These are phyloP conservation scores for Scotopteryx bipunctaria DNA, from an alignment of 2,888 invertebrate species.

Conservation along the genomic window DNA sequence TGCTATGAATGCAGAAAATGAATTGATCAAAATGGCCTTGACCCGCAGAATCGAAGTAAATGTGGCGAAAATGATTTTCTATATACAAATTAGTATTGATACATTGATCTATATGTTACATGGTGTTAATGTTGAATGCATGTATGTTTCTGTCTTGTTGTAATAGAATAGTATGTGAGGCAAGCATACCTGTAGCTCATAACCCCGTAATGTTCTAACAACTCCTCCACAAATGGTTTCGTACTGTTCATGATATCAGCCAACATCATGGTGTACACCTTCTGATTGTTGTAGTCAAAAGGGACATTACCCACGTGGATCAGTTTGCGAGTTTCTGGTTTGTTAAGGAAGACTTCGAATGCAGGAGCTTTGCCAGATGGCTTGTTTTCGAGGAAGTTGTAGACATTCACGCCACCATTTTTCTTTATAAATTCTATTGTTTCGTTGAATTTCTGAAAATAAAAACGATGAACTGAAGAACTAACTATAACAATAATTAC, in stretches of 20 bases:
- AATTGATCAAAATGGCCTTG: no score
- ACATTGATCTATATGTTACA: no score
- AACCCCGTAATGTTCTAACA: slow-evolving; percentile 85
- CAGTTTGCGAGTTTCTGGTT: slow-evolving; percentile 71
- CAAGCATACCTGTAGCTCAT: slow-evolving; percentile 82
- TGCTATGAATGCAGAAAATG: no score
- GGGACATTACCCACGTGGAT: slow-evolving; percentile 65
- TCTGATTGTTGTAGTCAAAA: slow-evolving; percentile 55
- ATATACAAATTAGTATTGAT: no score
- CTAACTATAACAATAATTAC: no score
- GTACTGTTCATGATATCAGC: slow-evolving; percentile 88
- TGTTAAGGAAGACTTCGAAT: slow-evolving; percentile 48
- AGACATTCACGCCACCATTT: slow-evolving; percentile 50
- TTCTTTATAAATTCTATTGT: slow-evolving; percentile 60
- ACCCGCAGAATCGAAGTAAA: no score
- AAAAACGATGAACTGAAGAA: no score
- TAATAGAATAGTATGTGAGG: neutral
- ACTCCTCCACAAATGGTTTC: slow-evolving; percentile 82
- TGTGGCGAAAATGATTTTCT: no score
- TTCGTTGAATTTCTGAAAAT: slow-evolving; percentile 59
- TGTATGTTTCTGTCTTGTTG: neutral
- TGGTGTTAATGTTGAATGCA: no score
- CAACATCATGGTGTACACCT: slow-evolving; percentile 85
- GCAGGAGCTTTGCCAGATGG: slow-evolving; percentile 23
- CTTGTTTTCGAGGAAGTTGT: slow-evolving; percentile 46